These are phyloP conservation scores for Aphidius gifuensis DNA, from an alignment of 1,140 invertebrate genomes.

Conservation along the genomic window DNA sequence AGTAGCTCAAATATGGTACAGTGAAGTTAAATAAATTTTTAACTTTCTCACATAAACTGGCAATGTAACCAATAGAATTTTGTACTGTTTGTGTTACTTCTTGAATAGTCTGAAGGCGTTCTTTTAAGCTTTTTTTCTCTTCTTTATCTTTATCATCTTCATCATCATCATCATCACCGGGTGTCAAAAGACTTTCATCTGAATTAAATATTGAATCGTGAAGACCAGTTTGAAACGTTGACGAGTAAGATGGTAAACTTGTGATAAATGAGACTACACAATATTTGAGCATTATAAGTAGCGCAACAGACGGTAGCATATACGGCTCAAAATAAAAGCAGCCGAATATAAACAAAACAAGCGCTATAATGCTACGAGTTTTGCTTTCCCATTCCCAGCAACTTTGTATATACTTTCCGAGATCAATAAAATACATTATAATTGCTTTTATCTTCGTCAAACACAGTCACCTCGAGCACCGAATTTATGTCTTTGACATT, in stretches of 20 bases:
- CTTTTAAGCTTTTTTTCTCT: conserved; percentile 93
- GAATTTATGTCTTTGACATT: conserved; percentile 97
- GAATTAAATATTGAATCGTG: conserved; percentile 36
- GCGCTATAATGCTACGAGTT: conserved; percentile 80
- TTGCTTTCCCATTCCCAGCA: conserved; percentile 97
- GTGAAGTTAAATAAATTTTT: conserved; percentile 98
- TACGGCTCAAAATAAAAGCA: conserved; percentile 86
- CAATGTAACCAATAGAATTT: conserved; percentile 89
- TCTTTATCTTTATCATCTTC: conserved; percentile 84
- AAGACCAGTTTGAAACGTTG: conserved; percentile 34
- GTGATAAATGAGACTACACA: conserved; percentile 57
- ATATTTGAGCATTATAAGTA: conserved; percentile 77
- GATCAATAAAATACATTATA: conserved; percentile 83
- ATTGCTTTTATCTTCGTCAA: conserved; percentile 96
- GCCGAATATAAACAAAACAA: conserved; percentile 77
- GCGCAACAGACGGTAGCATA: conserved; percentile 75
- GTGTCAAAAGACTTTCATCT: conserved; percentile 52
- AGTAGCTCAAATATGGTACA: conserved; percentile 91
- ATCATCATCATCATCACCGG: conserved; percentile 78
- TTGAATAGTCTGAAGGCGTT: conserved; percentile 89
- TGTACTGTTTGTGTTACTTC: conserved; percentile 94
- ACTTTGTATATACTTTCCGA: conserved; percentile 88
- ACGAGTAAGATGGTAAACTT: conserved; percentile 37
- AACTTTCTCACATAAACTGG: conserved; percentile 85
- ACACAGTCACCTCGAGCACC: conserved; percentile 94